phyloP scores from a whole-genome alignment of 2,113 vertebrate species.

The Eidolon helvum region DNA sequence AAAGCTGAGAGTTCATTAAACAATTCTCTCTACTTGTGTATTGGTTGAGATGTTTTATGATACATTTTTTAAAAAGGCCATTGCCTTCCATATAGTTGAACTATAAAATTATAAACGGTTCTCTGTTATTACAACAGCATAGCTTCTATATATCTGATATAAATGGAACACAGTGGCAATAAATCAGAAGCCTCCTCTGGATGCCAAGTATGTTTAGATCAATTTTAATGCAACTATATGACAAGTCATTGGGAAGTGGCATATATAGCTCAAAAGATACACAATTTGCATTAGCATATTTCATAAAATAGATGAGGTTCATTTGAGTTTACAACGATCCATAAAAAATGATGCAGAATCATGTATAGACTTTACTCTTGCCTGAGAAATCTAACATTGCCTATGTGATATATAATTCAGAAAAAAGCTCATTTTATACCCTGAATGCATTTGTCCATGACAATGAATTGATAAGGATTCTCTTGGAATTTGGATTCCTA shows the following conservation, averaged over 20 bases:
- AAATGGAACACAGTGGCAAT: neutral
- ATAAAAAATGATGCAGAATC: conserved; percentile 47
- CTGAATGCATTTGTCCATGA: neutral
- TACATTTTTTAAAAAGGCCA: neutral
- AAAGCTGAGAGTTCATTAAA: neutral
- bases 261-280: neutral
- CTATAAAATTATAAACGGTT: neutral
- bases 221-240: neutral
- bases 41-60: neutral
- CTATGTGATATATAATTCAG: conserved; percentile 16
- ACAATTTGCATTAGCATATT: neutral
- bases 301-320: conserved; percentile 35
- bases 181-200: neutral
- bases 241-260: neutral
- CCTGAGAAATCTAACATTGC: conserved; percentile 27
- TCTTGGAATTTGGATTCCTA: conserved; percentile 18
- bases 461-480: neutral
- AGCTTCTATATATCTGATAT: neutral
- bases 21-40: neutral
- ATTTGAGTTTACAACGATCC: conserved; percentile 42
- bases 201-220: neutral
- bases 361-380: neutral
- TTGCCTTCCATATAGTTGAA: neutral
- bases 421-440: conserved; percentile 32
- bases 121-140: neutral